These are phyloP conservation scores for Calypte anna DNA, from an alignment of 2,113 vertebrate species.

Conservation along the genomic window DNA sequence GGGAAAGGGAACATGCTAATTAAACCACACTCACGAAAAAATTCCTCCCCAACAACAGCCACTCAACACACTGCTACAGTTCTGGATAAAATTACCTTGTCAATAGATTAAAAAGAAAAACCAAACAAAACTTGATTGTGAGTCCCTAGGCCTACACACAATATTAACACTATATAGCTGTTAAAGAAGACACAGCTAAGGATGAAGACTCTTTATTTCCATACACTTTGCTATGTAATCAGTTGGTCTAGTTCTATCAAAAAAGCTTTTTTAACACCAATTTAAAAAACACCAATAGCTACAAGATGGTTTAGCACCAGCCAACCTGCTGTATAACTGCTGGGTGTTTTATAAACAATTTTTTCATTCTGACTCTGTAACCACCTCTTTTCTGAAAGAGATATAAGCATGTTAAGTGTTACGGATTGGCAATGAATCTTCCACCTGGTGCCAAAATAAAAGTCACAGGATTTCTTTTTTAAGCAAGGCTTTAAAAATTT, in stretches of 20 bases:
- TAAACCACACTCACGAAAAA: background rate
- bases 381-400: background rate
- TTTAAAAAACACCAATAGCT: background rate
- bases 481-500: background rate
- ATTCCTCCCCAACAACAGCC: background rate
- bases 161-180: background rate
- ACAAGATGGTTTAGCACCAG: background rate
- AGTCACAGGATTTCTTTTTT: background rate
- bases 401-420: background rate
- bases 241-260: background rate
- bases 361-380: background rate
- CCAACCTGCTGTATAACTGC: background rate
- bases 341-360: background rate
- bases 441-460: background rate
- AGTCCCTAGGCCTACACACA: background rate
- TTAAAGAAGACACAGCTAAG: background rate
- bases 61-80: background rate
- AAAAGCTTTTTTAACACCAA: slow-evolving; percentile 1
- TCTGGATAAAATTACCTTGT: background rate
- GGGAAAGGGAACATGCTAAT: accelerated
- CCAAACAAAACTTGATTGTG: background rate
- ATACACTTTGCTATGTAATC: background rate
- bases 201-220: background rate
- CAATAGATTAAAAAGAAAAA: background rate
- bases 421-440: background rate